Conservation (phyloP, 2,888 invertebrate genomes). For the Cephus rjabovi region DNA sequence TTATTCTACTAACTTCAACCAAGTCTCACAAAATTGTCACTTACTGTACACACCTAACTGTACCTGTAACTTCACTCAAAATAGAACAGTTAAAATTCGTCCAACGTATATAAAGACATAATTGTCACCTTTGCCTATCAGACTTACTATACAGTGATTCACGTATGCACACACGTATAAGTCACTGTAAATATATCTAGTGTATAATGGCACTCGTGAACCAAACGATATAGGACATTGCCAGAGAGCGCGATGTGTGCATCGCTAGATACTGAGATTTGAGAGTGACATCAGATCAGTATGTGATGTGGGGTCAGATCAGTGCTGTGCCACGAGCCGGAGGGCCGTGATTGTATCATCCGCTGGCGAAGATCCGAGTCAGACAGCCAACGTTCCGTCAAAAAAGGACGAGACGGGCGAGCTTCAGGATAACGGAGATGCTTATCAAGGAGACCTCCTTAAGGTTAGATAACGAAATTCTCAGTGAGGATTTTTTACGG, state of each 20-base stretch:
- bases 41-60: too few relatives aligned
- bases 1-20: neutral
- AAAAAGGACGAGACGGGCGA: slow-evolving; percentile 34
- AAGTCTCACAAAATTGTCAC: neutral
- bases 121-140: neutral
- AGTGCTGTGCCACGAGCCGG: slow-evolving; percentile 48
- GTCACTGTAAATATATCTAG: neutral
- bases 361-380: slow-evolving; percentile 41
- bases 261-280: neutral
- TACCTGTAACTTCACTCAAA: neutral
- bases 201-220: neutral
- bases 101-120: neutral
- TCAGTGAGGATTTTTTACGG: neutral
- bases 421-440: slow-evolving; percentile 41
- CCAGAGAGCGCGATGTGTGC: neutral
- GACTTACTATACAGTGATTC: neutral
- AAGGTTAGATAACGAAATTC: slow-evolving; percentile 46
- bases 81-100: neutral
- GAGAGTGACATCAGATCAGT: slow-evolving; percentile 42
- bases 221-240: slow-evolving; percentile 16
- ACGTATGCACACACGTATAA: neutral
- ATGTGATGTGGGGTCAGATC: slow-evolving; percentile 57
- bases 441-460: slow-evolving; percentile 64
- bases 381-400: slow-evolving; percentile 32
- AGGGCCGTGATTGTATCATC: slow-evolving; percentile 56